Percentiles rank a stretch among this genome's conserved stretches.
Evolutionary conservation across 2,113 vertebrate species (phyloP).

Genomic region (Sinosuthora webbiana): DNA sequence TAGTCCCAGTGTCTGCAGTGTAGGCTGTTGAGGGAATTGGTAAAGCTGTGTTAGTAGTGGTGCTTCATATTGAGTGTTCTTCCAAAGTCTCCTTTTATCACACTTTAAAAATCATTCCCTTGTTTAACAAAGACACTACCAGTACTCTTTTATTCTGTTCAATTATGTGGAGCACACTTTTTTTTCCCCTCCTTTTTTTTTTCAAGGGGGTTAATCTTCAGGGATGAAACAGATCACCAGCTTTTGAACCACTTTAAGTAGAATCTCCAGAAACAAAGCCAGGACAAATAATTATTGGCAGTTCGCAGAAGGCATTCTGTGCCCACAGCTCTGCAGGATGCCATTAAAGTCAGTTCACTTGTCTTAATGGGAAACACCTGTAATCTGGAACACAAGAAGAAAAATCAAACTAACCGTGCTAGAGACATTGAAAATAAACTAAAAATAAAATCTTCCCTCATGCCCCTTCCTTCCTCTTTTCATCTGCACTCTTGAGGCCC

Average conservation of each 20-base stretch:
- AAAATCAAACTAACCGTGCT: slow-evolving; percentile 70
- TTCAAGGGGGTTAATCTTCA: slow-evolving; percentile 72
- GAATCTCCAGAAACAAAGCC: slow-evolving; percentile 79
- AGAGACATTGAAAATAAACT: slow-evolving; percentile 68
- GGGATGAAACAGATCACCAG: slow-evolving; percentile 80
- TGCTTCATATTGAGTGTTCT: slow-evolving; percentile 28
- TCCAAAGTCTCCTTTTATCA: slow-evolving; percentile 58
- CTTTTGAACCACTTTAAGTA: slow-evolving; percentile 78
- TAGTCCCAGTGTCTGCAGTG: not conserved
- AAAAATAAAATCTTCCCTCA: slow-evolving; percentile 64
- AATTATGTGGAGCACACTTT: slow-evolving; percentile 60
- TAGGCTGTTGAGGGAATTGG: not conserved
- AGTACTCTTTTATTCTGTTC: slow-evolving; percentile 67
- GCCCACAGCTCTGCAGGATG: slow-evolving; percentile 73
- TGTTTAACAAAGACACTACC: slow-evolving; percentile 63
- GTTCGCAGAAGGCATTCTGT: slow-evolving; percentile 70
- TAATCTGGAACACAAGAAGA: slow-evolving; percentile 53
- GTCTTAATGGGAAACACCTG: slow-evolving; percentile 79
- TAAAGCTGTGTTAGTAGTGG: slow-evolving; percentile 44
- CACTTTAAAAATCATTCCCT: slow-evolving; percentile 68
- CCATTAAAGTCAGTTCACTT: slow-evolving; percentile 69
- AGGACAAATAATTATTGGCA: slow-evolving; percentile 81
- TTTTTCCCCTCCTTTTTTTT: not conserved
- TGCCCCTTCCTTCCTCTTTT: not conserved
- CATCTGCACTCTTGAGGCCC: not conserved